phyloP scores from a whole-genome alignment of 1,140 invertebrate species.

The Drosophila prosaltans region DNA sequence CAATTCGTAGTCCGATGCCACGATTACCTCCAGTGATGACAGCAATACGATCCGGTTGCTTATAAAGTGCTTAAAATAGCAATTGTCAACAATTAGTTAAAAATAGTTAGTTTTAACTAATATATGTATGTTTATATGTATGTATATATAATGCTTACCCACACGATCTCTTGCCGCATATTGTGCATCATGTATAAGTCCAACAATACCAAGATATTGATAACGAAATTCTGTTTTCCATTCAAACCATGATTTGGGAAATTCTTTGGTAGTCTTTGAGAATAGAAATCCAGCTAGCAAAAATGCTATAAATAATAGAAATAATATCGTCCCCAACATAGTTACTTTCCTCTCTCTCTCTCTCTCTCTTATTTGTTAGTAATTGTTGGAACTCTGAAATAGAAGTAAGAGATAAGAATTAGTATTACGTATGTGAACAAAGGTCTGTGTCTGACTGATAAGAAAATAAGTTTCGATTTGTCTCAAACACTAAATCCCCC shows the following conservation, averaged over 20 bases:
- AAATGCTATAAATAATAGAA: constrained; percentile 44
- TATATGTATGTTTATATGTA: neutral
- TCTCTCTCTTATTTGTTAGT: neutral
- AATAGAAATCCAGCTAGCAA: constrained; percentile 68
- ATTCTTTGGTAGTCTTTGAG: constrained; percentile 76
- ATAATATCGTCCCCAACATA: constrained; percentile 42
- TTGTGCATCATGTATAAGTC: constrained; percentile 84
- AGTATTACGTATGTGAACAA: constrained; percentile 15
- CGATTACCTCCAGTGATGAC: constrained; percentile 94
- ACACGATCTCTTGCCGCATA: constrained; percentile 84
- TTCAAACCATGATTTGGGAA: constrained; percentile 82
- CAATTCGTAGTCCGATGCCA: constrained; percentile 93
- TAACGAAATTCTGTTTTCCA: constrained; percentile 84
- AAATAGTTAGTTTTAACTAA: neutral
- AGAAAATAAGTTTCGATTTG: constrained; percentile 6
- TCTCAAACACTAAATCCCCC: neutral
- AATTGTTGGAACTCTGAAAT: constrained; percentile 16
- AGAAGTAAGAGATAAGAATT: constrained; percentile 30
- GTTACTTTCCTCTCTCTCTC: neutral
- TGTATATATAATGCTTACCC: constrained; percentile 82
- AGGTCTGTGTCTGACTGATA: constrained; percentile 36
- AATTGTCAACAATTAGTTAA: constrained; percentile 42
- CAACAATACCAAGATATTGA: constrained; percentile 84
- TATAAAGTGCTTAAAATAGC: constrained; percentile 84
- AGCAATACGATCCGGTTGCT: constrained; percentile 87